These are phyloP conservation scores for Chaetodon auriga DNA, from an alignment of 2,113 vertebrate species.

Conservation along the genomic window DNA sequence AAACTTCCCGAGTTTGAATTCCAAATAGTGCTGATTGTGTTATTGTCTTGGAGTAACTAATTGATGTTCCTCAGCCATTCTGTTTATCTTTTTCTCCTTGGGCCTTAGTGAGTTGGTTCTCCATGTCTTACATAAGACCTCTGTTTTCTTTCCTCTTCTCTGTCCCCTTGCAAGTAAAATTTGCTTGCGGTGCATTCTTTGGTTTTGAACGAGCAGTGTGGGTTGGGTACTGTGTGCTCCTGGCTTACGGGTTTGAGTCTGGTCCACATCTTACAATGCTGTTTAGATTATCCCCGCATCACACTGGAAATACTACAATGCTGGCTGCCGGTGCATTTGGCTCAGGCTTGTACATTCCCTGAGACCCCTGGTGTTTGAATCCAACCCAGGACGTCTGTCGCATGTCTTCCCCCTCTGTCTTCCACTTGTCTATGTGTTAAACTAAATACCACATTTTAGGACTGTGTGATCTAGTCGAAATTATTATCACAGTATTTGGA, in stretches of 20 bases:
- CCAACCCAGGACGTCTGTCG: conserved; percentile 19
- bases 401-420: not conserved
- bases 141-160: conserved; percentile 12
- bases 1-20: conserved; percentile 8
- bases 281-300: conserved; percentile 22
- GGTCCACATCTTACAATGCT: conserved; percentile 24
- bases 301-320: conserved; percentile 23
- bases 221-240: not conserved
- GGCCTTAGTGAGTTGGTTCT: not conserved
- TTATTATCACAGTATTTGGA: not conserved
- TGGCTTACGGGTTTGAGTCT: conserved; percentile 27
- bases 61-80: conserved; percentile 3
- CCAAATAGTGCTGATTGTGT: conserved; percentile 1
- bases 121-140: conserved; percentile 14
- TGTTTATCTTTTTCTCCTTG: not conserved
- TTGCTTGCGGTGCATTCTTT: conserved; percentile 25
- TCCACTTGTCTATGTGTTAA: not conserved
- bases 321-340: conserved; percentile 30
- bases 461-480: not conserved
- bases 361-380: conserved; percentile 24
- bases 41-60: conserved; percentile 29
- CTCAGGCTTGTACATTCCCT: not conserved
- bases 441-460: not conserved
- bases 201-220: conserved; percentile 10
- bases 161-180: not conserved